phyloP scores from a whole-genome alignment of 2,888 invertebrate genomes.

The Polietes domitor region DNA sequence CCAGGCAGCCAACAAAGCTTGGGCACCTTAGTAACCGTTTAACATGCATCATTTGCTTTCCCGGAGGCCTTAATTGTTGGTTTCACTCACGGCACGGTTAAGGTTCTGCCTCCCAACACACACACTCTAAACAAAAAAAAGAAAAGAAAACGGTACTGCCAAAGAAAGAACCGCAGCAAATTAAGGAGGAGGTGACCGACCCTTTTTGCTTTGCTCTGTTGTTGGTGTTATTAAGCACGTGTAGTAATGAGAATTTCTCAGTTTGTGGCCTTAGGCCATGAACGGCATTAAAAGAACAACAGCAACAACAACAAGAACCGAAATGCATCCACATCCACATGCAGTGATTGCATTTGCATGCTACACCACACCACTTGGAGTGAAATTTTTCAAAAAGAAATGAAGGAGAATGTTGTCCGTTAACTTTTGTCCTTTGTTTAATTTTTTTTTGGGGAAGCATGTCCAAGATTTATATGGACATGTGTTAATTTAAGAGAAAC shows the following conservation, averaged over 20 bases:
- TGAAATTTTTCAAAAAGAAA: constrained; percentile 21
- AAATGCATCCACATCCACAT: no score
- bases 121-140: neutral
- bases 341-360: constrained; percentile 63
- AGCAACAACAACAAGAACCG: constrained; percentile 5
- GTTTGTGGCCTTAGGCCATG: constrained; percentile 43
- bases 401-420: constrained; percentile 4
- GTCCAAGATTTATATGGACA: neutral
- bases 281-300: neutral
- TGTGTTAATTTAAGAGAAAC: constrained; percentile 17
- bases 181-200: constrained; percentile 57
- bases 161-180: constrained; percentile 22
- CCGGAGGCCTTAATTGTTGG: constrained; percentile 57
- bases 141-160: neutral
- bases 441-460: neutral
- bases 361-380: no score
- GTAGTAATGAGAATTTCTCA: constrained; percentile 61
- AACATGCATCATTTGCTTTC: constrained; percentile 3
- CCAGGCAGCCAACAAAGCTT: neutral
- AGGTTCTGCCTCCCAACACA: constrained; percentile 46
- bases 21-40: neutral
- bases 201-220: neutral
- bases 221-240: constrained; percentile 58
- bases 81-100: constrained; percentile 50
- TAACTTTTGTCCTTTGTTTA: neutral